These are phyloP conservation scores for Nemurella pictetii DNA, from an alignment of 2,888 invertebrate genomes.

Conservation along the genomic window DNA sequence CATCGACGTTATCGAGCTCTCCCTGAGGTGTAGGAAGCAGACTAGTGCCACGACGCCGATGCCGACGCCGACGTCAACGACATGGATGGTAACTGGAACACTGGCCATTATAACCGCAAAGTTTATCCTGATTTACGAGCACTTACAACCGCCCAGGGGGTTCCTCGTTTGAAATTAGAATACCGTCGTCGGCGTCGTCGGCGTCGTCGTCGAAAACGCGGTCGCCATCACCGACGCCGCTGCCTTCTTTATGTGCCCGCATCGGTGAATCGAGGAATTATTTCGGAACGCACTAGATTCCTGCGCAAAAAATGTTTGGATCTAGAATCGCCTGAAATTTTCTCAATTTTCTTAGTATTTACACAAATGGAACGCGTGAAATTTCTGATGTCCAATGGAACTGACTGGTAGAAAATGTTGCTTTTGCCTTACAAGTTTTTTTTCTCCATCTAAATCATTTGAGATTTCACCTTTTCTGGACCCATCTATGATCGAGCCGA, in stretches of 20 bases:
- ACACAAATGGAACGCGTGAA: too few species aligned
- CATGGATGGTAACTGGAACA: slow-evolving; percentile 13
- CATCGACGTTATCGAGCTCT: background rate
- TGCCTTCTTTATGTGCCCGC: background rate
- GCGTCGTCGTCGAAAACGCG: too few species aligned
- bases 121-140: slow-evolving; percentile 28
- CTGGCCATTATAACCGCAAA: slow-evolving; percentile 25
- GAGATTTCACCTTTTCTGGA: background rate
- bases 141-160: slow-evolving; percentile 26
- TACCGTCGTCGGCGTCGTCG: background rate
- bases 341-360: too few species aligned
- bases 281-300: background rate
- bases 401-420: too few species aligned
- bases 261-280: background rate
- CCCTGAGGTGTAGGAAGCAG: background rate
- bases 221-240: background rate
- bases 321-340: too few species aligned
- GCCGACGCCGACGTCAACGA: background rate
- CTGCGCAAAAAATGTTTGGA: too few species aligned
- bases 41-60: background rate
- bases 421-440: too few species aligned
- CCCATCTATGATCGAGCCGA: background rate
- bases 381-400: too few species aligned
- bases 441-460: background rate
- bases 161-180: slow-evolving; percentile 27